Evolutionary conservation across 1,140 invertebrate genomes (phyloP), one percentile per base, ranked within the genome.

Genomic region (Bombus fervidus): DNA sequence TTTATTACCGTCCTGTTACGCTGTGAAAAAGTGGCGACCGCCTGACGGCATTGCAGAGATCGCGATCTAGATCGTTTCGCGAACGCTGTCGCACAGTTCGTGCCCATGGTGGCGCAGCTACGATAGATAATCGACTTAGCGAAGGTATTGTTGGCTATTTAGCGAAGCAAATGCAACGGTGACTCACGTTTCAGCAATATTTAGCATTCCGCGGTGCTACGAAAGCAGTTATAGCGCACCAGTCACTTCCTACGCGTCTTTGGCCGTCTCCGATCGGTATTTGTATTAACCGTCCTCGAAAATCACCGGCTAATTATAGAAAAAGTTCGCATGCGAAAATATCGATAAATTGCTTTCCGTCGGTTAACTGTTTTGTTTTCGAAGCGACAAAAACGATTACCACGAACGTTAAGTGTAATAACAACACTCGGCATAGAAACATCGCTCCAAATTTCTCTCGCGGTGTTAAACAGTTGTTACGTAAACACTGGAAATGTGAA

Each of bases 161-260:
- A 81, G 74, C 77, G 37, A 57, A 57, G 72, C 79, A 12, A 90
- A 79, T 59, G 41, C 79, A 43, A 62, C 77, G 74, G 72, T 91
- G 91, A 92, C 86, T 92, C 91, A 92, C 81, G 86, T 91, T 91
- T 91, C 83, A 89, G 79, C 82, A 91, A 91, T 91, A 91, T 90
- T 91, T 91, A 91, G 79, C 88, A 92, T 92, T 92, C 91, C 89
- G 80, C 69, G 34, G 88, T 88, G 91, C 91, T 91, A 91, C 59
- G 43, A 86, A 82, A 64, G 83, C 82, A 75, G 31, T 66, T 86
- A 83, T 69, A 80, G 37, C 83, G 69, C 77, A 74, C 68, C 68
- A 68, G 62, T 75, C 83, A 73, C 86, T 91, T 91, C 88, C 91
- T 92, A 87, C 62, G 71, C 79, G 68, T 72, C 57, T 72, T 15